phyloP scores from a whole-genome alignment of 2,113 vertebrate genomes.

The Epinephelus lanceolatus region DNA sequence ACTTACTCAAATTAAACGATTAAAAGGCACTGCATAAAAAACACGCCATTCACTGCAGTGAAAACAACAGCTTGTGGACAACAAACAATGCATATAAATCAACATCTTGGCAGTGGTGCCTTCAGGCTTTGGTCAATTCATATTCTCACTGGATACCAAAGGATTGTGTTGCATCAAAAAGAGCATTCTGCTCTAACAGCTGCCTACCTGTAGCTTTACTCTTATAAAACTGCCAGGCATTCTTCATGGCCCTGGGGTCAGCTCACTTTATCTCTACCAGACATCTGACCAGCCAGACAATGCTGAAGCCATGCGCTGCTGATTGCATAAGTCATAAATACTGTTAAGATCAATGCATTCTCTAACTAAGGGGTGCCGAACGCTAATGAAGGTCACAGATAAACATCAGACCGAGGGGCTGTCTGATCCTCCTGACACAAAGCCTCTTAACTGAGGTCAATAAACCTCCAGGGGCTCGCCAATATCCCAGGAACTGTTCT shows the following conservation, averaged over 20 bases:
- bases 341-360: conserved; percentile 66
- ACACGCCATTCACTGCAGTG: background rate
- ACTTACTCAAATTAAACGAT: background rate
- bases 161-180: background rate
- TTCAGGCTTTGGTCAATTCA: conserved; percentile 11
- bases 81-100: background rate
- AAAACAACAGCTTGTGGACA: background rate
- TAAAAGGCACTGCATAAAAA: background rate
- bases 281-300: conserved; percentile 58
- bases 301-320: conserved; percentile 48
- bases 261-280: conserved; percentile 57
- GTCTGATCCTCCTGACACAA: conserved; percentile 64
- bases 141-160: background rate
- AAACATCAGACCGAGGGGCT: conserved; percentile 59
- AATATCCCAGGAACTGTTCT: conserved; percentile 37
- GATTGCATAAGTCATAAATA: conserved; percentile 61
- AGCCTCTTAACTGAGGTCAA: conserved; percentile 67
- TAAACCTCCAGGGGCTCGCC: conserved; percentile 53
- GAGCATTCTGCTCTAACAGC: conserved; percentile 27
- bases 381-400: conserved; percentile 70
- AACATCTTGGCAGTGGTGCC: background rate
- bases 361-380: conserved; percentile 41
- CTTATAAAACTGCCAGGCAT: conserved; percentile 2
- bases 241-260: conserved; percentile 21
- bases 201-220: conserved; percentile 24